phyloP scores from a whole-genome alignment of 2,797 vertebrate species.

The Malurus leucopterus region DNA sequence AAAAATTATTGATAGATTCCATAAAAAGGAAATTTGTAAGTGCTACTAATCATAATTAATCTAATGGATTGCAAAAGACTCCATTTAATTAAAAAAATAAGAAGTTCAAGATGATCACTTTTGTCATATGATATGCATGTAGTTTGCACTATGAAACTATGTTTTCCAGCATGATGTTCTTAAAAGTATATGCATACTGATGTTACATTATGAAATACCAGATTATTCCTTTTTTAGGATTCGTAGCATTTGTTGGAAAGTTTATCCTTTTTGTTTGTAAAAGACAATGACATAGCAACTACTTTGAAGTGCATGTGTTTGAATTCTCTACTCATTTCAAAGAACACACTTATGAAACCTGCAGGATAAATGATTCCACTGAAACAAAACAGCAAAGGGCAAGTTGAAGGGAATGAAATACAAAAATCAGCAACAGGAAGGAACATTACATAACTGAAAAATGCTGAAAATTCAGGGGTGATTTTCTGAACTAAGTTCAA shows the following conservation, averaged over 20 bases:
- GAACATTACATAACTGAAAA: background rate
- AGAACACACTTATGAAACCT: background rate
- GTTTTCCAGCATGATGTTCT: background rate
- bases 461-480: background rate
- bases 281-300: background rate
- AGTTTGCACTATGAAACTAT: background rate
- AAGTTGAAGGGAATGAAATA: background rate
- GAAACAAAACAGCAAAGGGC: background rate
- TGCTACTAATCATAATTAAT: background rate
- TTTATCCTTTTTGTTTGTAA: background rate
- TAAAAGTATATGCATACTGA: background rate
- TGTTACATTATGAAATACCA: background rate
- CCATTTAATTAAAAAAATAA: background rate
- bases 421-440: background rate
- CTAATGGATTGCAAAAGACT: background rate
- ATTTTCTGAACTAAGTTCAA: background rate
- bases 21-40: background rate
- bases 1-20: background rate
- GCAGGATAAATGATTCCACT: background rate
- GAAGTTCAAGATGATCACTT: background rate
- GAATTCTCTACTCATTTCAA: background rate
- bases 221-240: background rate
- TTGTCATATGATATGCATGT: background rate
- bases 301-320: fast-evolving
- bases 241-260: background rate